Conservation (phyloP, 2,113 vertebrate species). For the Trinectes maculatus region DNA sequence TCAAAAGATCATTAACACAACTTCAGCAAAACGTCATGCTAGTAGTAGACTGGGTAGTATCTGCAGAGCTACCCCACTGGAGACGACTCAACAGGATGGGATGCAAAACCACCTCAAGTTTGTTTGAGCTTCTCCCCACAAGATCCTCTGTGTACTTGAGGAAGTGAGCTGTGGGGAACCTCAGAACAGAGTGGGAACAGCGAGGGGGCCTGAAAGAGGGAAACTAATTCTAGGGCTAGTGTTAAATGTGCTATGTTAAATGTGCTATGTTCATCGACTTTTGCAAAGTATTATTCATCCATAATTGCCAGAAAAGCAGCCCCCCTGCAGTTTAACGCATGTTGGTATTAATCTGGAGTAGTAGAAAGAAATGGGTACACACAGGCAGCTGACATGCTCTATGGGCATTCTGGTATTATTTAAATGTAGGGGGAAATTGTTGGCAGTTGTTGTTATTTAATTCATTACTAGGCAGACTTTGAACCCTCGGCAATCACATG, state of each 20-base stretch:
- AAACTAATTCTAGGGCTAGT: constrained; percentile 44
- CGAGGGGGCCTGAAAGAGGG: constrained; percentile 61
- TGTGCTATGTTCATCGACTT: too few relatives aligned
- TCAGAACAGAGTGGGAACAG: constrained; percentile 49
- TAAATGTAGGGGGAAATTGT: constrained; percentile 37
- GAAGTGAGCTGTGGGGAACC: constrained; percentile 60
- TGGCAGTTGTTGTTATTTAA: constrained; percentile 46
- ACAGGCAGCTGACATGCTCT: constrained; percentile 41
- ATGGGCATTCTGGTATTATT: constrained; percentile 56
- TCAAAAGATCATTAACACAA: constrained; percentile 1
- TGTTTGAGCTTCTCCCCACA: constrained; percentile 21
- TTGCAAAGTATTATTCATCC: constrained; percentile 56
- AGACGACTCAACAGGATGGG: constrained; percentile 28
- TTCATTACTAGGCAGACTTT: constrained; percentile 16
- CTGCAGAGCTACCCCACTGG: constrained; percentile 22
- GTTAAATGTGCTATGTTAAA: constrained; percentile 31
- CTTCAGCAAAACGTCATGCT: constrained; percentile 5
- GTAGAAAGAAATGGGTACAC: constrained; percentile 28
- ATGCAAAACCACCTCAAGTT: constrained; percentile 45
- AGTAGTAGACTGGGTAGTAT: constrained; percentile 12
- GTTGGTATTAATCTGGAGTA: constrained; percentile 18
- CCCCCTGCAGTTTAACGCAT: constrained; percentile 23
- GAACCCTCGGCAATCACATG: constrained; percentile 14
- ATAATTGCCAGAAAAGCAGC: constrained; percentile 34
- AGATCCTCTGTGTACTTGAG: constrained; percentile 23